Evolutionary conservation across 2,888 invertebrate genomes (phyloP).

Genomic region (Acleris cristana): DNA sequence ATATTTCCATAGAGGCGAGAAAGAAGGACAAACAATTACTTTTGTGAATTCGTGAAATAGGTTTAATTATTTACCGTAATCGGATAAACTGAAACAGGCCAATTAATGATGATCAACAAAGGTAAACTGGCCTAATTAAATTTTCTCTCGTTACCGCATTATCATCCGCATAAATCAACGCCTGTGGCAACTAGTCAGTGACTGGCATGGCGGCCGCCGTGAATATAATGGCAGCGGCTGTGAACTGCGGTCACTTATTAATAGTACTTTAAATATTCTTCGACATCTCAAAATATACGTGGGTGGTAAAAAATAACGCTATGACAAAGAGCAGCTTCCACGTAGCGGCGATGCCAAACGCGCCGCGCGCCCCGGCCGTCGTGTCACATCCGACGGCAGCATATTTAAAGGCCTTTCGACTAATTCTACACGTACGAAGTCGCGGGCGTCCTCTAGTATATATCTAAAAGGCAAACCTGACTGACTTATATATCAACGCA

Average conservation of each 20-base stretch:
- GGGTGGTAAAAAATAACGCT: conserved; percentile 50
- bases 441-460: no score
- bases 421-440: no score
- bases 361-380: conserved; percentile 2
- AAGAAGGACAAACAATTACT: no score
- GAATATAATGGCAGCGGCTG: not conserved
- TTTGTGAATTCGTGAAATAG: no score
- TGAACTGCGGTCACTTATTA: conserved; percentile 31
- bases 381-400: not conserved
- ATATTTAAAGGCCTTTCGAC: conserved; percentile 2
- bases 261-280: conserved; percentile 42
- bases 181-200: conserved; percentile 16
- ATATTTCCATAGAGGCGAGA: no score
- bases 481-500: no score
- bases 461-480: no score
- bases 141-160: not conserved
- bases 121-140: no score
- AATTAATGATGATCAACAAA: no score
- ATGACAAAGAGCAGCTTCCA: conserved; percentile 55
- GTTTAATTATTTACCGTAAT: no score
- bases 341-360: conserved; percentile 53
- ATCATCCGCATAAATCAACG: conserved; percentile 14
- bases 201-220: conserved; percentile 20
- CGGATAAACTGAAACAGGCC: no score
- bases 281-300: conserved; percentile 50